Conservation (phyloP, 2,888 invertebrate genomes). For the Homarus gammarus region DNA sequence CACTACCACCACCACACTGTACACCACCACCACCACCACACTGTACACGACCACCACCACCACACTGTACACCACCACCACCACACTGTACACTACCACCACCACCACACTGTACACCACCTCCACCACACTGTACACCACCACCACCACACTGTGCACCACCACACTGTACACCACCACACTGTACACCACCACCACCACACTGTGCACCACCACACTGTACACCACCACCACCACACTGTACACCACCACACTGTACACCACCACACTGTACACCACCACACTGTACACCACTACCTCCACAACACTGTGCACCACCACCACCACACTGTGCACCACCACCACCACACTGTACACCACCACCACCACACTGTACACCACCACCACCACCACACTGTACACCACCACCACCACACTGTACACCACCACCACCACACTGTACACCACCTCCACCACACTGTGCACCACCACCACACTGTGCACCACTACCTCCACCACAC, state of each 20-base stretch:
- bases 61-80: neutral
- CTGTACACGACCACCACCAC: neutral
- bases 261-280: too few relatives aligned
- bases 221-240: neutral
- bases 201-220: constrained; percentile 4
- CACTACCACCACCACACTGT: neutral
- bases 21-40: neutral
- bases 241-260: neutral
- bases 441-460: neutral
- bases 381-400: neutral
- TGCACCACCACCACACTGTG: neutral
- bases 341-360: too few relatives aligned
- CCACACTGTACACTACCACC: too few relatives aligned
- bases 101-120: neutral
- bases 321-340: neutral
- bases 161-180: neutral
- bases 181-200: neutral
- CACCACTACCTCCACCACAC: neutral
- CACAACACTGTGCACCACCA: neutral
- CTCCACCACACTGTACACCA: neutral
- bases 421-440: too few relatives aligned
- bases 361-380: neutral
- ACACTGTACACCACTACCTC: neutral
- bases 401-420: neutral
- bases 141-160: neutral